phyloP scores from a whole-genome alignment of 2,888 invertebrate species.

The Lissonota sp. region DNA sequence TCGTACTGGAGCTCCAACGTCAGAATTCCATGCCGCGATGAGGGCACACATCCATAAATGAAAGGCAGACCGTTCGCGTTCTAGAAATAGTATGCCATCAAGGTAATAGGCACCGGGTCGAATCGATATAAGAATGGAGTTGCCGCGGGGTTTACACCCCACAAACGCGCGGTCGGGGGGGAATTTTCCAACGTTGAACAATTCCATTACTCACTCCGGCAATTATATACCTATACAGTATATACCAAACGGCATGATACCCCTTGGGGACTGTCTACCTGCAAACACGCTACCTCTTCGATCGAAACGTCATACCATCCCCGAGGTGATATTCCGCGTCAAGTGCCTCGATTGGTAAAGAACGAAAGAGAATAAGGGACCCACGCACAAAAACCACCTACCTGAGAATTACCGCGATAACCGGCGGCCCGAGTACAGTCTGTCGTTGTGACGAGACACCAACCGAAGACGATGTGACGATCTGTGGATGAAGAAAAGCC shows the following conservation, averaged over 20 bases:
- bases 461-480: slow-evolving; percentile 34
- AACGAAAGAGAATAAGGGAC: slow-evolving; percentile 2
- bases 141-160: neutral
- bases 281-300: neutral
- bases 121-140: slow-evolving; percentile 54
- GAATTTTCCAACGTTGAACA: slow-evolving; percentile 34
- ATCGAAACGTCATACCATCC: neutral
- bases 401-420: slow-evolving; percentile 94
- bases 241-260: neutral
- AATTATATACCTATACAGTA: neutral
- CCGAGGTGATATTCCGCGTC: too few relatives aligned
- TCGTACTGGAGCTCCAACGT: too few relatives aligned
- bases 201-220: slow-evolving; percentile 19
- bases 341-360: neutral
- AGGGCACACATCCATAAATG: slow-evolving; percentile 45
- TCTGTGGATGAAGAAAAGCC: slow-evolving; percentile 90
- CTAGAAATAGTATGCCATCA: slow-evolving; percentile 57
- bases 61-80: slow-evolving; percentile 32
- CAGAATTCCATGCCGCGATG: neutral
- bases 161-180: neutral
- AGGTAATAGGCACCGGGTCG: slow-evolving; percentile 46
- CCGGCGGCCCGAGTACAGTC: slow-evolving; percentile 69
- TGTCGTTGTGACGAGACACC: slow-evolving; percentile 71
- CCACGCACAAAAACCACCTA: slow-evolving; percentile 82
- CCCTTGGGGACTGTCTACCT: neutral